phyloP scores from a whole-genome alignment of 2,888 invertebrate genomes.

The Sicus ferrugineus region DNA sequence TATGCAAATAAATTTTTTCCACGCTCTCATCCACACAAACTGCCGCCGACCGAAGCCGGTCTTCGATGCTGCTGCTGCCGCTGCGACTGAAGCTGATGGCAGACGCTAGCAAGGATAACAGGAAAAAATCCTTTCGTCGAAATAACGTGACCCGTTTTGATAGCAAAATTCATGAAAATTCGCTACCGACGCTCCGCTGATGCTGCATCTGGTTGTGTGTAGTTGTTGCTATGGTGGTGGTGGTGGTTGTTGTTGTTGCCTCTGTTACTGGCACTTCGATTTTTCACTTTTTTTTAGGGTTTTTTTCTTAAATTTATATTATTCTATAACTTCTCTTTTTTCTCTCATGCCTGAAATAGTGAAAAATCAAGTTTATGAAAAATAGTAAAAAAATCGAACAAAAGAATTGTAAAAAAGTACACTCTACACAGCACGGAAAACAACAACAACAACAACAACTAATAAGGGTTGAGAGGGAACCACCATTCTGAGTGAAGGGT shows the following conservation, averaged over 20 bases:
- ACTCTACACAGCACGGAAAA: not conserved
- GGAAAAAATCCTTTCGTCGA: slow-evolving; percentile 22
- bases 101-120: slow-evolving; percentile 2
- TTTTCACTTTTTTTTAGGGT: slow-evolving; percentile 24
- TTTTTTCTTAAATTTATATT: not conserved
- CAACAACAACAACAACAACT: slow-evolving; percentile 23
- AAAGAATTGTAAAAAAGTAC: slow-evolving; percentile 28
- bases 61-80: slow-evolving; percentile 38
- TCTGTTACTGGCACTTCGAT: slow-evolving; percentile 15
- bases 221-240: not conserved
- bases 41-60: slow-evolving; percentile 22
- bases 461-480: slow-evolving; percentile 18
- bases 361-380: slow-evolving; percentile 37
- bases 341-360: slow-evolving; percentile 29
- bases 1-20: slow-evolving; percentile 52
- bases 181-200: not conserved
- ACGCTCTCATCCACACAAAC: slow-evolving; percentile 18
- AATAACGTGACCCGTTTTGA: slow-evolving; percentile 39
- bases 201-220: not conserved
- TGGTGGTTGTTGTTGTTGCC: not conserved
- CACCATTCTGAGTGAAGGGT: slow-evolving; percentile 1
- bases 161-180: slow-evolving; percentile 26
- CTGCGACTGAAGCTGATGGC: slow-evolving; percentile 40
- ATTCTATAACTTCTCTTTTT: slow-evolving; percentile 7
- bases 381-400: slow-evolving; percentile 24